Base-by-base conservation (phyloP, 2,113 vertebrate genomes). In the Procapra przewalskii region DNA sequence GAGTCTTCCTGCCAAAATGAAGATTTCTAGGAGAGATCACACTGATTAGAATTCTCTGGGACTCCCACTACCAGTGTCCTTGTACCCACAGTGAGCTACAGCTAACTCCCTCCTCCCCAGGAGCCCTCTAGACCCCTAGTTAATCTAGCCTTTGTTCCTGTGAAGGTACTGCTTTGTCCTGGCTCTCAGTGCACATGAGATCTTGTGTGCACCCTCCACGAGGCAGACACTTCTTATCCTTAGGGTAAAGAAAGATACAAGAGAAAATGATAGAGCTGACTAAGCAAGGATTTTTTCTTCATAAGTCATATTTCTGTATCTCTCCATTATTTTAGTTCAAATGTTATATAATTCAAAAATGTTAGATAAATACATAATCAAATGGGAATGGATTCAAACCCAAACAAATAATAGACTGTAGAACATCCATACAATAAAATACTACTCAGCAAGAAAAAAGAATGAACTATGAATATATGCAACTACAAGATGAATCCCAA, bases 301-400 rank as follows among this genome's bases (percentile, higher is more conserved):
- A 29, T 60, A 60, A 43, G 25, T 94, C 55, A 33, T 4, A 43
- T 87, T 29, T 87, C 43, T 93, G 25, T 62, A 21, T 80, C 16
- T 36, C 6, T n/a, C 36, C 7, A 43, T 67, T 83, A 33, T 43
- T 84, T 67, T 92, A 67, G 83, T 52, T 85, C 14, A 75, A 75
- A 57, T 85, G 48, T 87, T 87, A 81, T 54, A 52, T 54, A n/a
- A 64, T 45, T 64, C 40, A 45, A 88, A 81, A 94, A 19, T 27
- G 10, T 64, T 55, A 81, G 27, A 40, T 40, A 57, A 62, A 88
- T 3, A 67, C 67, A 77, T 60, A 84, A 52, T 52, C 17, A 77
- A 90, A 90, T 33, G 43, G 62, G 55, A 95, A 79, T 33, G 21
- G 7, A 25, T 88, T 84, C 50, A 95, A 71, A 84, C 40, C 3